Evolutionary conservation across 2,797 vertebrate genomes (phyloP).

Genomic region (Lagorchestes hirsutus): DNA sequence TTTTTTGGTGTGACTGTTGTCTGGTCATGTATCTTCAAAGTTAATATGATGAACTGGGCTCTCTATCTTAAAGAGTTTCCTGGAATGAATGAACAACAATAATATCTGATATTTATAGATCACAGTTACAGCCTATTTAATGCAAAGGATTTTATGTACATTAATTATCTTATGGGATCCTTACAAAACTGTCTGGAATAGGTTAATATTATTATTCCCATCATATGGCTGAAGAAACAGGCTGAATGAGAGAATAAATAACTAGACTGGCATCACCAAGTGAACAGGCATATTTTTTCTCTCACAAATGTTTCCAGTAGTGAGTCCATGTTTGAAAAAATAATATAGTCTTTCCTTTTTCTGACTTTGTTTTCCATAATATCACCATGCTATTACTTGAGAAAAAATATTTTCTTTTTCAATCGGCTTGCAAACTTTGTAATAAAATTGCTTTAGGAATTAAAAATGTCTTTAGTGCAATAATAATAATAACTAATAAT

Average conservation of each 20-base stretch:
- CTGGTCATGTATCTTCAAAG: background rate
- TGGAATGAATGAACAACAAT: background rate
- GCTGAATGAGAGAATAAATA: background rate
- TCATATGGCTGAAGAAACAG: background rate
- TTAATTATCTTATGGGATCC: background rate
- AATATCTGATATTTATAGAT: background rate
- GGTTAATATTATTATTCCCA: background rate
- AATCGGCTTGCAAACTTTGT: constrained; percentile 74
- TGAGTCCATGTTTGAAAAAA: constrained; percentile 43
- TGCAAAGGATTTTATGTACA: background rate
- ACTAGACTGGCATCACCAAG: background rate
- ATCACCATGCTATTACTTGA: constrained; percentile 80
- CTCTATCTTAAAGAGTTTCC: background rate
- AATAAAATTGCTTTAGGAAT: constrained; percentile 78
- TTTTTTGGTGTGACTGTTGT: background rate
- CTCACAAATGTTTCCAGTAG: constrained; percentile 73
- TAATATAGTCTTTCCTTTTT: constrained; percentile 66
- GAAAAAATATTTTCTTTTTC: constrained; percentile 76
- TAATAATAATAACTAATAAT: background rate
- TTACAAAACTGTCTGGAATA: background rate
- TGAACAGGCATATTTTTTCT: background rate
- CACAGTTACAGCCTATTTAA: background rate
- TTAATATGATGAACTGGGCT: background rate
- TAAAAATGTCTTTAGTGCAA: constrained; percentile 64
- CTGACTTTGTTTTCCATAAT: constrained; percentile 70